Evolutionary conservation across 2,888 invertebrate species (phyloP).

Genomic region (Mesochorus sp.): DNA sequence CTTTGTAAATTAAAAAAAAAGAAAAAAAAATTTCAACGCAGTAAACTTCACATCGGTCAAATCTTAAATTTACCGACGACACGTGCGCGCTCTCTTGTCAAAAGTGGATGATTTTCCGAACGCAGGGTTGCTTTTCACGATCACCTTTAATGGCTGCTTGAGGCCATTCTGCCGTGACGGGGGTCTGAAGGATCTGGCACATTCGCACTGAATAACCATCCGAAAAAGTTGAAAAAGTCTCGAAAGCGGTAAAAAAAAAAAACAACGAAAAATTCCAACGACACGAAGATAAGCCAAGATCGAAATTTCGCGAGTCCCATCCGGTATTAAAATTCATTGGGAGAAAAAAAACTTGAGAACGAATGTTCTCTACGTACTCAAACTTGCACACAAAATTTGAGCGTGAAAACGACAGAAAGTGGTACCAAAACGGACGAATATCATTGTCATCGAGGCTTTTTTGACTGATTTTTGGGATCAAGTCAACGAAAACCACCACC

Average conservation of each 20-base stretch:
- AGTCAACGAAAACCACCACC: constrained; percentile 87
- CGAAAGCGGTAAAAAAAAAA: neutral
- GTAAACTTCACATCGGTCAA: neutral
- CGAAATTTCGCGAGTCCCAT: too few relatives aligned
- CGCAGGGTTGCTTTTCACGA: neutral
- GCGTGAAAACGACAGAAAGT: constrained; percentile 71
- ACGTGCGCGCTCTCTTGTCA: neutral
- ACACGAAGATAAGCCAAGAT: neutral
- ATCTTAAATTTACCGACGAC: neutral
- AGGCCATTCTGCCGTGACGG: constrained; percentile 64
- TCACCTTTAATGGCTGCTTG: constrained; percentile 46
- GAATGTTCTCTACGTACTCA: constrained; percentile 74
- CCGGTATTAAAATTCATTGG: too few relatives aligned
- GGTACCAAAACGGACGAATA: constrained; percentile 69
- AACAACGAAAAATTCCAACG: neutral
- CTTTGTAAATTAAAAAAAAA: too few relatives aligned
- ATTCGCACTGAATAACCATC: neutral
- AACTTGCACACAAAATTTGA: constrained; percentile 66
- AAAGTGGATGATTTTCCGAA: constrained; percentile 35
- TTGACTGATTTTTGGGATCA: constrained; percentile 82
- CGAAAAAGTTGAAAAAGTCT: neutral
- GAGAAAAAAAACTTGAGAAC: constrained; percentile 64
- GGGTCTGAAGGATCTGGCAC: constrained; percentile 45
- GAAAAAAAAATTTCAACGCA: too few relatives aligned
- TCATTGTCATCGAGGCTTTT: constrained; percentile 65